These are phyloP conservation scores for Drosophila setifemur DNA, from an alignment of 1,140 invertebrate species.

Conservation along the genomic window DNA sequence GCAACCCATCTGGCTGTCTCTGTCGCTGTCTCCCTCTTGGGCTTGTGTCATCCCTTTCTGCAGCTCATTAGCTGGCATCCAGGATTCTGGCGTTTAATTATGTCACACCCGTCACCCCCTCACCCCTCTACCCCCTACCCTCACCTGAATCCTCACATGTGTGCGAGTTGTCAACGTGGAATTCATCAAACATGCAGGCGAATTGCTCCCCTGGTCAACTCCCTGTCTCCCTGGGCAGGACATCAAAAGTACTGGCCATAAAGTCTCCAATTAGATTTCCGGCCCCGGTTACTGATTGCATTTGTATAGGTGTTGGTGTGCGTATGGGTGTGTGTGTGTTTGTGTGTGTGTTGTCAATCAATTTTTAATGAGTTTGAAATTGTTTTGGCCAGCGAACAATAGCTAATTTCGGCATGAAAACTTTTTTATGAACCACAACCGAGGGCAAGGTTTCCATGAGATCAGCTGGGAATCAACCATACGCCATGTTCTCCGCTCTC, in stretches of 20 bases:
- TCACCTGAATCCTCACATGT: slow-evolving; percentile 47
- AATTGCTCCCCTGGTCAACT: slow-evolving; percentile 58
- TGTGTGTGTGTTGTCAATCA: slow-evolving; percentile 56
- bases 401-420: slow-evolving; percentile 40
- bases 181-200: slow-evolving; percentile 73
- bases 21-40: background rate
- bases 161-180: slow-evolving; percentile 42
- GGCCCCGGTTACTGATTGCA: slow-evolving; percentile 43
- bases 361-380: slow-evolving; percentile 81
- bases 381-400: slow-evolving; percentile 47
- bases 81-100: slow-evolving; percentile 71
- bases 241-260: slow-evolving; percentile 71
- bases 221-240: slow-evolving; percentile 30
- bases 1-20: slow-evolving; percentile 4
- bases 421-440: slow-evolving; percentile 5
- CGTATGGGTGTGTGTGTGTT: slow-evolving; percentile 4
- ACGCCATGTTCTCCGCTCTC: no score
- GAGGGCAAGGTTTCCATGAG: background rate
- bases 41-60: slow-evolving; percentile 3
- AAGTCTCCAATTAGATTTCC: slow-evolving; percentile 77
- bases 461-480: background rate
- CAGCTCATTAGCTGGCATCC: slow-evolving; percentile 60
- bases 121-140: no score
- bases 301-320: slow-evolving; percentile 22
- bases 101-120: slow-evolving; percentile 66